Evolutionary conservation across 2,113 vertebrate species (phyloP).

Genomic region (Phaethon lepturus): DNA sequence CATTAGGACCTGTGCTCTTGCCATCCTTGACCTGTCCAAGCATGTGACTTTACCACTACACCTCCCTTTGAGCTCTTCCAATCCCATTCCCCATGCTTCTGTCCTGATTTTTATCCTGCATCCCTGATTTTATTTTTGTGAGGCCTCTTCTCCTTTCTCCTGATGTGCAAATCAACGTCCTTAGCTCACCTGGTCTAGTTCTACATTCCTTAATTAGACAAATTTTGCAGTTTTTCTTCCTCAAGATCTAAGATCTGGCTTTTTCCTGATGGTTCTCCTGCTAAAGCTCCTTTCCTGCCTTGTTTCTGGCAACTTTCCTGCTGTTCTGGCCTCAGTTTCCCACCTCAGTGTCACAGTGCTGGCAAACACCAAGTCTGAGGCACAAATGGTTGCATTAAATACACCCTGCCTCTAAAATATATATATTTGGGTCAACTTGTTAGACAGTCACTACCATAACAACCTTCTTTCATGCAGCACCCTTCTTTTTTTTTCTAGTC

Average conservation of each 20-base stretch:
- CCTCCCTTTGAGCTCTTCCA: conserved; percentile 41
- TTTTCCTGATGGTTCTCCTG: neutral
- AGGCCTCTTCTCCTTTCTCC: conserved; percentile 50
- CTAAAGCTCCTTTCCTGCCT: neutral
- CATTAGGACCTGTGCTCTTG: neutral
- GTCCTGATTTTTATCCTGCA: conserved; percentile 50
- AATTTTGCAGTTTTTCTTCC: conserved; percentile 28
- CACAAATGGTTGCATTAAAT: neutral
- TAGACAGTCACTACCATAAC: neutral
- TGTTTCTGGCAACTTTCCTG: neutral
- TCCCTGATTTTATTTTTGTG: conserved; percentile 58
- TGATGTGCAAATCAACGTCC: conserved; percentile 43
- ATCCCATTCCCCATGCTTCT: conserved; percentile 50
- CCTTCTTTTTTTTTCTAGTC: neutral
- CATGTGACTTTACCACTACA: neutral
- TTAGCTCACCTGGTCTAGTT: conserved; percentile 65
- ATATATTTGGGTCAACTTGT: neutral
- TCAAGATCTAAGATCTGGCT: neutral
- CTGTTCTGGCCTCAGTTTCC: neutral
- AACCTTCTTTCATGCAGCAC: neutral
- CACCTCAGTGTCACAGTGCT: neutral
- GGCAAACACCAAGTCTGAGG: neutral
- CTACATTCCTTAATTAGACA: conserved; percentile 63
- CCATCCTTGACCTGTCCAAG: conserved; percentile 17
- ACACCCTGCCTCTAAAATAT: neutral